Base-by-base conservation (phyloP, 1,140 invertebrate genomes). In the Bathynomus jamesi region DNA sequence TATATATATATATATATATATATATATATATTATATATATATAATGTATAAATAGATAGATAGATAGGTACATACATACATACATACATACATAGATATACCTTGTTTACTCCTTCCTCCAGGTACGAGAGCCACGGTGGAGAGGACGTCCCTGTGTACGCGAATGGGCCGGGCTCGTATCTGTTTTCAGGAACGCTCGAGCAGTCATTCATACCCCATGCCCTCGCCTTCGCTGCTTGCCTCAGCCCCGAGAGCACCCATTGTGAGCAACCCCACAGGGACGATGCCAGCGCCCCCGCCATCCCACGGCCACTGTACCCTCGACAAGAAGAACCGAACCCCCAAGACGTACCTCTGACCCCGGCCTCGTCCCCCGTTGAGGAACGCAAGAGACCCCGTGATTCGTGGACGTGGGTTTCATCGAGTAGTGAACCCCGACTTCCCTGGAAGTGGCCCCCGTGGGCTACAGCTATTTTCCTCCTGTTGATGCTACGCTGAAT, bases 111-210 rank as follows among this genome's bases (percentile, higher is more conserved):
- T 11, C 24, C 8, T 40, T 40, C 30, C 21, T 68, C 11, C 68
- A 75, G 65, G 70, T 77, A 78, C 61, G 89, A 90, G 11, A 93
- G 92, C 0, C 93, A 95, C 79, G 92, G 91, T 0, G 93, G 91
- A 7, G 93, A 95, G 82, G 93, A 95, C 81, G 93, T 96, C 0
- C 89, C 91, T 0, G 88, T 94, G 21, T 94, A 92, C 78, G 91
- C 93, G 17, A 70, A 31, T 5, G 78, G 78, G n/a, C 84, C 84
- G 17, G 81, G 82, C 79, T 76, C 83, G 3, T 83, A 85, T 76
- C 79, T 85, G 0, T 81, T 85, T 67, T 80, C 81, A 13, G 81
- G 81, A 21, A 80, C 82, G 5, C 79, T 83, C 32, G 83, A 85
- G 71, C 83, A 85, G 77, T 81, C 79, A 77, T 83, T 84, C 76